Conservation (phyloP, 1,140 invertebrate species). For the Hormaphis cornu region DNA sequence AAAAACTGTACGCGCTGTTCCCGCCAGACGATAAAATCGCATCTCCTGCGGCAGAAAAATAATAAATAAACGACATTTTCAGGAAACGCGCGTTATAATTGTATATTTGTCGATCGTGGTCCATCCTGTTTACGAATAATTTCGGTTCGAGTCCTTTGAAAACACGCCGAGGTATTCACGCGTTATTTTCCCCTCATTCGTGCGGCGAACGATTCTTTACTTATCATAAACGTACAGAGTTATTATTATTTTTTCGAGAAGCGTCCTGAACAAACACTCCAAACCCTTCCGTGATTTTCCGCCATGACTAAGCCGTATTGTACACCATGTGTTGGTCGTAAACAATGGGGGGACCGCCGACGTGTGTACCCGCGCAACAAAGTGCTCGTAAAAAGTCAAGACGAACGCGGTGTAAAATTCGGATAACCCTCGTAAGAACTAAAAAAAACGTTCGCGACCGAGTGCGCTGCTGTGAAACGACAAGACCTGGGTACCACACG, state of each 20-base stretch:
- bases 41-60: neutral
- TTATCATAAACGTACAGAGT: neutral
- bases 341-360: too few relatives aligned
- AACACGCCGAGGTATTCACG: neutral
- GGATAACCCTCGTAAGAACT: neutral
- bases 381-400: slow-evolving; percentile 28
- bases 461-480: neutral
- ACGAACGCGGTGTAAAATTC: neutral
- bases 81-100: neutral
- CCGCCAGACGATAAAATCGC: neutral
- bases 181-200: slow-evolving; percentile 5
- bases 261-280: slow-evolving; percentile 28
- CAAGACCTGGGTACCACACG: neutral
- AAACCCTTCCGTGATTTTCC: slow-evolving; percentile 25
- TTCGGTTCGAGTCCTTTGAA: slow-evolving; percentile 8
- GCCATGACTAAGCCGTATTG: slow-evolving; percentile 14
- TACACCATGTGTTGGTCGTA: neutral
- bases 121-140: slow-evolving; percentile 19
- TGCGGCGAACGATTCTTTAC: neutral
- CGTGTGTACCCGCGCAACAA: neutral
- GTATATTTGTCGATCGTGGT: slow-evolving; percentile 5
- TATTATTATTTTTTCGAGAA: neutral
- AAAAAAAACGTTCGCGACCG: neutral
- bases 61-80: neutral
- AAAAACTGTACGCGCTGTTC: neutral